phyloP scores from a whole-genome alignment of 2,888 invertebrate species.

The Xestoiulus laeticollis region DNA sequence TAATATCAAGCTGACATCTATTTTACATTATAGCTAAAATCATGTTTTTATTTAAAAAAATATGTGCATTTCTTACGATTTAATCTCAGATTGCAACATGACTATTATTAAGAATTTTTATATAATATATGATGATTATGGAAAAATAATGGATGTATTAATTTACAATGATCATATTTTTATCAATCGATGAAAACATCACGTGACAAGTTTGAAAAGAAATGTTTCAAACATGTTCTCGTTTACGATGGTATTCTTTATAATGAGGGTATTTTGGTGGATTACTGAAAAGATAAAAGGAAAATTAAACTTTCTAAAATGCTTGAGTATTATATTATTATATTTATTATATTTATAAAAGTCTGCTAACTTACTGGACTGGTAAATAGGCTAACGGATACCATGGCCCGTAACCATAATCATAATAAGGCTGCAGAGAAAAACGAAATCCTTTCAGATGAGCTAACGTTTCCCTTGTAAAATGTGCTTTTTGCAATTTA shows the following conservation, averaged over 20 bases:
- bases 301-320: background rate
- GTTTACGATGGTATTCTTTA: background rate
- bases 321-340: background rate
- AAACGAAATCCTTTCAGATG: constrained; percentile 51
- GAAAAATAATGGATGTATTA: background rate
- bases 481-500: constrained; percentile 48
- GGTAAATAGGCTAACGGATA: constrained; percentile 44
- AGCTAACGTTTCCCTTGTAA: background rate
- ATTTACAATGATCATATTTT: background rate
- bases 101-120: background rate
- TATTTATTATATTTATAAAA: background rate
- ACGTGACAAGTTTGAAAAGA: background rate
- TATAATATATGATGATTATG: background rate
- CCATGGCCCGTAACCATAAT: constrained; percentile 49
- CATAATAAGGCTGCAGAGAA: constrained; percentile 48
- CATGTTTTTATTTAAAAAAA: too few relatives aligned
- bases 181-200: background rate
- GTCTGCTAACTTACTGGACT: background rate
- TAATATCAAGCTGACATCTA: too few relatives aligned
- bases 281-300: background rate
- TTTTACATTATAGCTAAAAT: too few relatives aligned
- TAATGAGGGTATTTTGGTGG: constrained; percentile 1
- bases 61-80: too few relatives aligned
- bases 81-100: too few relatives aligned
- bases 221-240: background rate